phyloP scores from a whole-genome alignment of 2,113 vertebrate species.

The Phocoena sinus region DNA sequence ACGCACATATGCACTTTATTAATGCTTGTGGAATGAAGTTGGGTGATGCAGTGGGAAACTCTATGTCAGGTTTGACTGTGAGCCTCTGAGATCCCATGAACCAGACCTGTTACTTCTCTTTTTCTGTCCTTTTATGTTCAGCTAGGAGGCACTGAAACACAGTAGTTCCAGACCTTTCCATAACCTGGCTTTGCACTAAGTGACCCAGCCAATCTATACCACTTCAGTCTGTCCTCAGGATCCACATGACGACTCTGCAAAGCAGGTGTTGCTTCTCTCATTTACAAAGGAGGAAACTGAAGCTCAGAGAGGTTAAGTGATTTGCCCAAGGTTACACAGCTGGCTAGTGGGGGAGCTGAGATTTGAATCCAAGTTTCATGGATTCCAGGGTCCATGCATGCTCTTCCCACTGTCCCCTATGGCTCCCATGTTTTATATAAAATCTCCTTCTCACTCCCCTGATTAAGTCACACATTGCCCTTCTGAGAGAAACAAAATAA shows the following conservation, averaged over 20 bases:
- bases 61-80: rapidly evolving
- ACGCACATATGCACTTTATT: rapidly evolving
- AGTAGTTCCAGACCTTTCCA: rapidly evolving
- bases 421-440: neutral
- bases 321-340: neutral
- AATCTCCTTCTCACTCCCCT: neutral
- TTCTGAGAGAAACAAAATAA: neutral
- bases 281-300: neutral
- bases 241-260: rapidly evolving
- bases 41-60: rapidly evolving
- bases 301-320: neutral
- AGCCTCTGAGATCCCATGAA: neutral
- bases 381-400: too few species aligned
- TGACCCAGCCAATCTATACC: rapidly evolving
- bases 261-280: rapidly evolving
- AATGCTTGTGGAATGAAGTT: neutral
- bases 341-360: neutral
- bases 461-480: neutral
- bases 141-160: rapidly evolving
- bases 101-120: rapidly evolving
- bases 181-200: neutral
- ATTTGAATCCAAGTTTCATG: neutral
- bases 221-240: rapidly evolving
- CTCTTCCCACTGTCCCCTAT: rapidly evolving
- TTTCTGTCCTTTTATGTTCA: rapidly evolving